Evolutionary conservation across 2,113 vertebrate species (phyloP).

Genomic region (Menura novaehollandiae): DNA sequence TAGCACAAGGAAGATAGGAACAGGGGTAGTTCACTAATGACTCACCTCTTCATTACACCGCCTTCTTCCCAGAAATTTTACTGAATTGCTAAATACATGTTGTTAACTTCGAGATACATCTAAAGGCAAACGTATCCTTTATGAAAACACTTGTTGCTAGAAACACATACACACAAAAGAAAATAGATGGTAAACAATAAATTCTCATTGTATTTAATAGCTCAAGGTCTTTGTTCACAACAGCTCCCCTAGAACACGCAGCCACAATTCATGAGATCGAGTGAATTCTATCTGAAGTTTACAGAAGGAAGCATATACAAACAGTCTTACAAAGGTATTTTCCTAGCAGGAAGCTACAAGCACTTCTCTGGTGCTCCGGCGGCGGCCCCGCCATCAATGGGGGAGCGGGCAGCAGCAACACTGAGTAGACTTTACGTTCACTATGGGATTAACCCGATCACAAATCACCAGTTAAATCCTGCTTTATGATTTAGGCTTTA

Average conservation of each 20-base stretch:
- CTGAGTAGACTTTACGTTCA: neutral
- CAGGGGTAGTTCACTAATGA: neutral
- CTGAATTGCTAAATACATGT: neutral
- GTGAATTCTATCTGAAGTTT: conserved; percentile 36
- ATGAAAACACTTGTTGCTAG: neutral
- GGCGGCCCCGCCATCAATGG: neutral
- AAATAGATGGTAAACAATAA: neutral
- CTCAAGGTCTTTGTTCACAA: neutral
- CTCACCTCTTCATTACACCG: neutral
- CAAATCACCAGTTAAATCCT: conserved; percentile 39
- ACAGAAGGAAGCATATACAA: conserved; percentile 30
- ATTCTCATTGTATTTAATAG: neutral
- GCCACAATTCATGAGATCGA: neutral
- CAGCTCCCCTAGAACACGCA: neutral
- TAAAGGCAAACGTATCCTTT: neutral
- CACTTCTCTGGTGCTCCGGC: neutral
- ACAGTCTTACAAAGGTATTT: conserved; percentile 23
- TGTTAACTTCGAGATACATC: neutral
- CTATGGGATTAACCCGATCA: conserved; percentile 42
- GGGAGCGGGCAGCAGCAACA: neutral
- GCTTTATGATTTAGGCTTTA: neutral
- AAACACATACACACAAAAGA: neutral
- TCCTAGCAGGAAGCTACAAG: conserved; percentile 23
- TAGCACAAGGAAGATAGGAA: neutral
- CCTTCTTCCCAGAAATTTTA: neutral